Percentiles rank a stretch among this genome's conserved stretches.
Evolutionary conservation across 2,797 vertebrate genomes (phyloP).

Genomic region (Darevskia mixta): DNA sequence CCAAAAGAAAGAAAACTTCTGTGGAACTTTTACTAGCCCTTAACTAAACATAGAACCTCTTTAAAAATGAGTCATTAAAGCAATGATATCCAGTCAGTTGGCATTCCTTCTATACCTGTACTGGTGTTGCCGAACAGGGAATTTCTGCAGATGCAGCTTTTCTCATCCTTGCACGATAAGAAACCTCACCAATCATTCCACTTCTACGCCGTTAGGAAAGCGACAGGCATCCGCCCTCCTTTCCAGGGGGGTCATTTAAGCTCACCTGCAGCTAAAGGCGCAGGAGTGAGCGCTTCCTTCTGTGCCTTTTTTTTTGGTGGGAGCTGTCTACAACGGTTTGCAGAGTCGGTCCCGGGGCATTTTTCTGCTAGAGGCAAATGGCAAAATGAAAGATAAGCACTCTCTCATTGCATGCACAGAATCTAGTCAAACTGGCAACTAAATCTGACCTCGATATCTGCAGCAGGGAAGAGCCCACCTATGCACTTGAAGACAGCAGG

Average conservation of each 20-base stretch:
- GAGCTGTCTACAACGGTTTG: not conserved
- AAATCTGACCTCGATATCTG: too few relatives aligned
- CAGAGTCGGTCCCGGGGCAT: too few relatives aligned
- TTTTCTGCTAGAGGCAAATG: too few relatives aligned
- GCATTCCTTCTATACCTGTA: not conserved
- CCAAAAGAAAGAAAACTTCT: not conserved
- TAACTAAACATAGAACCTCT: not conserved
- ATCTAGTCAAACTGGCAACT: too few relatives aligned
- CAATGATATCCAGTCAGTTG: not conserved
- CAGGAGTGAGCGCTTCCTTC: not conserved
- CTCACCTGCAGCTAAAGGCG: not conserved
- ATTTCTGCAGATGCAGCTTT: not conserved
- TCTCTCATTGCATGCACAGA: too few relatives aligned
- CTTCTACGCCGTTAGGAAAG: not conserved
- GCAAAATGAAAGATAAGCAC: too few relatives aligned
- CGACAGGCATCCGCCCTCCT: not conserved
- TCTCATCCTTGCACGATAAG: not conserved
- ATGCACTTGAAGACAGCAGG: too few relatives aligned
- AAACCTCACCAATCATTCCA: not conserved
- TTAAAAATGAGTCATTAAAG: not conserved
- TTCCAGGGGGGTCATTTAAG: not conserved
- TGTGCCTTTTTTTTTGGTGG: not conserved
- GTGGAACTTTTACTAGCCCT: not conserved
- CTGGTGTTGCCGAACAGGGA: not conserved
- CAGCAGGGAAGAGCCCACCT: too few relatives aligned